Base-by-base conservation (phyloP, 2,113 vertebrate genomes). In the Tetraodon nigroviridis region DNA sequence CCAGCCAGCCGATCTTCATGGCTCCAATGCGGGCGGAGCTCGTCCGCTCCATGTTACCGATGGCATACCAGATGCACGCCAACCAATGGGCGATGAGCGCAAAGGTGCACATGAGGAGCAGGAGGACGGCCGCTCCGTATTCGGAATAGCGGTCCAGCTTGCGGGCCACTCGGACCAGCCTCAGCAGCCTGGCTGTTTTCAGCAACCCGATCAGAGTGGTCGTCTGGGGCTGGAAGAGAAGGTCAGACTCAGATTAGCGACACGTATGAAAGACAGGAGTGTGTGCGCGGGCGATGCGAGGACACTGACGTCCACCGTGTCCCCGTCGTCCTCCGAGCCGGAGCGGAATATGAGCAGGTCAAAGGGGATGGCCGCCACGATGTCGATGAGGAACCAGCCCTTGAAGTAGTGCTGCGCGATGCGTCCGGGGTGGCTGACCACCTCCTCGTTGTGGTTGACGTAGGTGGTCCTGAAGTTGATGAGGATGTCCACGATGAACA, bases 381-480 rank as follows among this genome's bases (percentile, higher is more conserved):
- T 95, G 84, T 99, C 97, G 0, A 99, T 99, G 81, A 99, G 94
- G 91, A 99, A 99, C 97, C 97, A 99, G 64, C 97, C 97, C 81
- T 99, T 99, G 89, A 99, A 98, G 86, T 99, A 99, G 73, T 99
- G 96, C 69, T 96, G 90, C 1, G 96, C 95, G 0, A 99, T 99
- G 83, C 91, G 93, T 27, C 89, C 92, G 0, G 97, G 96, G 61
- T 98, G 93, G 86, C 95, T 98, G 63, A 98, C 96, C 85, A 98
- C 97, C 87, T 99, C 97, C 0, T 99, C 97, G 0, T 99, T 98
- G 80, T 89, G 82, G 76, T 99, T 98, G 84, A 99, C 96, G 0
- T 99, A 99, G n/a, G 97, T 99, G 87, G 97, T 99, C 44, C 97
- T 89, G 92, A 99, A 99, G 89, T 98, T 99, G 89, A 99, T 99